A percentile compares a stretch with the other conserved stretches of the same genome.
Evolutionary conservation across 2,888 invertebrate species (phyloP).

Genomic region (Spisula solida): DNA sequence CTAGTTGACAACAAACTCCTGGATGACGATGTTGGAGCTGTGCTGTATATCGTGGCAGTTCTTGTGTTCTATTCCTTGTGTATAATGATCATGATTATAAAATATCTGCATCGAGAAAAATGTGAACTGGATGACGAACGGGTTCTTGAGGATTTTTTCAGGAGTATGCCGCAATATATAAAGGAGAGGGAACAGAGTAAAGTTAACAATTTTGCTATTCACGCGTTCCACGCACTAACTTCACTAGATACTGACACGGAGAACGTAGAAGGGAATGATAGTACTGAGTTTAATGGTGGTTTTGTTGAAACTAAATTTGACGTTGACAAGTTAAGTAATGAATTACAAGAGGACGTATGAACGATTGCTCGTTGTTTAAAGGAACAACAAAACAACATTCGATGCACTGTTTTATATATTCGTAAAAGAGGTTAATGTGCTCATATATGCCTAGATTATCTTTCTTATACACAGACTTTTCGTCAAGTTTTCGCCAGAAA

Average conservation of each 20-base stretch:
- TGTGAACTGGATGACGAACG: constrained; percentile 82
- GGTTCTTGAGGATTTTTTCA: constrained; percentile 81
- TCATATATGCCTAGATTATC: too few species aligned
- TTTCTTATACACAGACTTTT: too few species aligned
- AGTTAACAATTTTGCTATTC: constrained; percentile 82
- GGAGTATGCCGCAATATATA: constrained; percentile 78
- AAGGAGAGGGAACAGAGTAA: constrained; percentile 78
- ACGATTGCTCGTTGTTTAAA: neutral
- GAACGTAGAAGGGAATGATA: constrained; percentile 42
- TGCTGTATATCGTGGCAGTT: constrained; percentile 82
- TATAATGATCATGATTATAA: constrained; percentile 83
- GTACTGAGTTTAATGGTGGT: neutral
- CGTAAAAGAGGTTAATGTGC: too few species aligned
- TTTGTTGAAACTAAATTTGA: neutral
- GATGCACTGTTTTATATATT: too few species aligned
- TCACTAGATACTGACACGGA: constrained; percentile 58
- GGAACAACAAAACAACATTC: too few species aligned
- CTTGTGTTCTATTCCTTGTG: constrained; percentile 82
- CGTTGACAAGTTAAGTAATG: neutral
- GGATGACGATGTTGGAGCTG: constrained; percentile 79
- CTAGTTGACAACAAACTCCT: constrained; percentile 4
- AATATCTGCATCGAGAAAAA: constrained; percentile 81
- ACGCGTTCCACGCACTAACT: constrained; percentile 83
- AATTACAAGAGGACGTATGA: neutral
- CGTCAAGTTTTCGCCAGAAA: too few species aligned